Percentiles rank a stretch among this genome's conserved stretches.
phyloP scores from a whole-genome alignment of 2,888 invertebrate genomes.

The Heliothis peltigera region DNA sequence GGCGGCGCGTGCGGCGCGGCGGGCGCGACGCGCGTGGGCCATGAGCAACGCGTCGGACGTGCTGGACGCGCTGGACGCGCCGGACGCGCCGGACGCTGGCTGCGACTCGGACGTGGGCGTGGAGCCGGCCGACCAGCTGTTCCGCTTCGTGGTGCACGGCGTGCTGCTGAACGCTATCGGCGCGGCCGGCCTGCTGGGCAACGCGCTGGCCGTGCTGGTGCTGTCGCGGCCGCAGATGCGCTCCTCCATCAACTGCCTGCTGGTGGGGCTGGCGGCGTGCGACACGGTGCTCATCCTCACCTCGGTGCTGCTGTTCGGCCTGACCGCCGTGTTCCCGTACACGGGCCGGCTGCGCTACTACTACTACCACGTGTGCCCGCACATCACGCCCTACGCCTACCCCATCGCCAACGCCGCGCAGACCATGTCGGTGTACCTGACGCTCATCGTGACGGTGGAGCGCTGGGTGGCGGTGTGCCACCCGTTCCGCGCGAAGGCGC shows the following conservation, averaged over 20 bases:
- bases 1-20: slow-evolving; percentile 27
- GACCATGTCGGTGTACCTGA: slow-evolving; percentile 98
- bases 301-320: slow-evolving; percentile 95
- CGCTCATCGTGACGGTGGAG: slow-evolving; percentile 96
- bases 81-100: slow-evolving; percentile 62
- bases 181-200: slow-evolving; percentile 96
- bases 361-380: slow-evolving; percentile 94
- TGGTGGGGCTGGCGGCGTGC: slow-evolving; percentile 97
- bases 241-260: slow-evolving; percentile 98
- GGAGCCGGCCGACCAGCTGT: slow-evolving; percentile 88
- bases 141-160: slow-evolving; percentile 95
- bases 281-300: slow-evolving; percentile 97
- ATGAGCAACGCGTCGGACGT: slow-evolving; percentile 50
- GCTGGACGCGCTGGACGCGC: slow-evolving; percentile 56
- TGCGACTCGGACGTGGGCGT: slow-evolving; percentile 83
- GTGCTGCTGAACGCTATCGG: slow-evolving; percentile 95
- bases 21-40: slow-evolving; percentile 44
- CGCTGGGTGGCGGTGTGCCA: slow-evolving; percentile 98
- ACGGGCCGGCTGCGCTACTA: slow-evolving; percentile 94
- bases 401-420: slow-evolving; percentile 96
- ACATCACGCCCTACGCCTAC: slow-evolving; percentile 94
- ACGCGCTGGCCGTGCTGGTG: slow-evolving; percentile 97
- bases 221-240: slow-evolving; percentile 98
- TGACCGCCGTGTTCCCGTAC: slow-evolving; percentile 96
- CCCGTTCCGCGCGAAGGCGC: slow-evolving; percentile 95